These are phyloP conservation scores for Anorthoa munda DNA, from an alignment of 2,888 invertebrate species.

Conservation along the genomic window DNA sequence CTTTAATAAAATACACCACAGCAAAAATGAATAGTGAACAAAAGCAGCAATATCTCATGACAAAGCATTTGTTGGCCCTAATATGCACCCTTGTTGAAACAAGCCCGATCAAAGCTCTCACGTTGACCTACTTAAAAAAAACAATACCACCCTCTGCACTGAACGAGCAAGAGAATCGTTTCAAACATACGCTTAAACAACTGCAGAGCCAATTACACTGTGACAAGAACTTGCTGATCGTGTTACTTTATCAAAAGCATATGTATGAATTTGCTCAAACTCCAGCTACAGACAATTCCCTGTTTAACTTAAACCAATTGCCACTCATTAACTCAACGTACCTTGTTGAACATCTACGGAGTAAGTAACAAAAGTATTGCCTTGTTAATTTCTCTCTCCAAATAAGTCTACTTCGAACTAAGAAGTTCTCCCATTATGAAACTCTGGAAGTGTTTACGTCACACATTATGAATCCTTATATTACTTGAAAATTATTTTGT, in stretches of 20 bases:
- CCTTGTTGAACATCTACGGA: constrained; percentile 62
- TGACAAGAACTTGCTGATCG: constrained; percentile 51
- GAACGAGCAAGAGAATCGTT: constrained; percentile 33
- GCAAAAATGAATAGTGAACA: constrained; percentile 10
- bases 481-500: constrained; percentile 71
- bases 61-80: constrained; percentile 42
- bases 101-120: constrained; percentile 43
- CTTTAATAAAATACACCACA: neutral
- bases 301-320: constrained; percentile 69
- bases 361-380: constrained; percentile 68
- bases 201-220: constrained; percentile 56
- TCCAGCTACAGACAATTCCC: constrained; percentile 60
- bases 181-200: constrained; percentile 46
- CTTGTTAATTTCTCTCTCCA: constrained; percentile 65
- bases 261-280: constrained; percentile 57
- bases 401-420: constrained; percentile 62
- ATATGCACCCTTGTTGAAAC: constrained; percentile 57
- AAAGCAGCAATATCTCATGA: constrained; percentile 7
- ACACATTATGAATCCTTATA: constrained; percentile 69
- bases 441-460: constrained; percentile 69
- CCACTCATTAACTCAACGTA: constrained; percentile 63
- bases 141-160: constrained; percentile 35
- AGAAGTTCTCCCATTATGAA: constrained; percentile 68
- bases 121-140: constrained; percentile 54
- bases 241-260: constrained; percentile 60